Conservation (phyloP, 2,888 invertebrate species). For the Cerceris ruficornis region DNA sequence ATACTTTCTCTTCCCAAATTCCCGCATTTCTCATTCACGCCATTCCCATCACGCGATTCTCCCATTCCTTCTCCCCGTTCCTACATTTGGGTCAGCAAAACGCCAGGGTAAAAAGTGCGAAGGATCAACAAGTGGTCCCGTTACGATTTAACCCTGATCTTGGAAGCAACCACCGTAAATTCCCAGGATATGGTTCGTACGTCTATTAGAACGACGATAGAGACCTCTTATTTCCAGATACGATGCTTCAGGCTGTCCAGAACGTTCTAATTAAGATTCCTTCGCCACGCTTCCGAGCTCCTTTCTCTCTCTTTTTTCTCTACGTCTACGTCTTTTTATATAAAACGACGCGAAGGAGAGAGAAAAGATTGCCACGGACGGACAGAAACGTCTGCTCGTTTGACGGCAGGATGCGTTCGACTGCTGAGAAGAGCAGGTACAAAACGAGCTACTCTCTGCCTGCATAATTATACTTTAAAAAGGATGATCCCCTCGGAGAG, state of each 20-base stretch:
- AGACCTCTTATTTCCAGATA: slow-evolving; percentile 13
- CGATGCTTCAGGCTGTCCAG: slow-evolving; percentile 6
- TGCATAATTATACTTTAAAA: slow-evolving; percentile 67
- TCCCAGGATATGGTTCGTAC: neutral
- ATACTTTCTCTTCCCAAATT: no score
- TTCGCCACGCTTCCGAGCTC: slow-evolving; percentile 5
- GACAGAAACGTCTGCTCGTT: slow-evolving; percentile 63
- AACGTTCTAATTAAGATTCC: slow-evolving; percentile 64
- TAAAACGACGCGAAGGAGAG: slow-evolving; percentile 26
- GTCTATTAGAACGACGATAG: slow-evolving; percentile 29
- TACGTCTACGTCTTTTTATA: slow-evolving; percentile 35
- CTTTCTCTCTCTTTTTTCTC: neutral
- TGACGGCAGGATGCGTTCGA: slow-evolving; percentile 48
- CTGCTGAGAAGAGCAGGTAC: slow-evolving; percentile 42
- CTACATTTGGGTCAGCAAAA: neutral
- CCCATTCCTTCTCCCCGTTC: no score
- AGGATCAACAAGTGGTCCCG: slow-evolving; percentile 23
- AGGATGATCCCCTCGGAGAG: slow-evolving; percentile 63
- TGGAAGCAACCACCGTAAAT: no score
- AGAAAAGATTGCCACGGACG: slow-evolving; percentile 30
- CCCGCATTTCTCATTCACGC: no score
- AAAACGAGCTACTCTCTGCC: slow-evolving; percentile 27
- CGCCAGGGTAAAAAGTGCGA: neutral
- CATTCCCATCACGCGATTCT: no score
- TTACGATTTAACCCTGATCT: slow-evolving; percentile 30